These are phyloP conservation scores for Gonioctena quinquepunctata DNA, from an alignment of 1,140 invertebrate genomes.

Conservation along the genomic window DNA sequence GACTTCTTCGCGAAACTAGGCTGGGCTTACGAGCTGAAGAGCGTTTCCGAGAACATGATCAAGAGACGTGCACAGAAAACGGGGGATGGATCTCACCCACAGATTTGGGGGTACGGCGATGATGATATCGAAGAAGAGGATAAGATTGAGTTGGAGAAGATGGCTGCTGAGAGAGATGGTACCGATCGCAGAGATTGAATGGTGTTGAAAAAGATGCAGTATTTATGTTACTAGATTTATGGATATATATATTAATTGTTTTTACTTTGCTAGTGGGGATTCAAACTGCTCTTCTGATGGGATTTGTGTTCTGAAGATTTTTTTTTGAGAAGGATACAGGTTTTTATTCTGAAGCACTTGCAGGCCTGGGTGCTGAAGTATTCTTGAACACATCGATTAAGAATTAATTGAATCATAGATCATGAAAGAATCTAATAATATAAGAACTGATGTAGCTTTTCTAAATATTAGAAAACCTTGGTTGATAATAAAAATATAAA, in stretches of 20 bases:
- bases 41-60: conserved; percentile 67
- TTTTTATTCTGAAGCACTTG: too few species aligned
- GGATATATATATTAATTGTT: conserved; percentile 1
- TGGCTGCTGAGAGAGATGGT: conserved; percentile 4
- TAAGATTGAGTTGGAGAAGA: conserved; percentile 41
- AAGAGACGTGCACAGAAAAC: conserved; percentile 62
- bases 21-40: conserved; percentile 75
- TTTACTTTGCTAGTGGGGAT: not conserved
- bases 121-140: conserved; percentile 56
- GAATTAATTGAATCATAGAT: too few species aligned
- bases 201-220: not conserved
- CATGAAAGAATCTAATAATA: too few species aligned
- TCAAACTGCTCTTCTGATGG: not conserved
- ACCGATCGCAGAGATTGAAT: not conserved
- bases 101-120: conserved; percentile 61
- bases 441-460: too few species aligned
- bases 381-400: too few species aligned
- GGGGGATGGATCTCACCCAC: conserved; percentile 64
- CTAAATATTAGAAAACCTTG: too few species aligned
- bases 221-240: not conserved
- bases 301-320: too few species aligned
- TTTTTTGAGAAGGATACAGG: too few species aligned
- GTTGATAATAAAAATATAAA: too few species aligned
- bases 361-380: too few species aligned
- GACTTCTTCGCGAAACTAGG: conserved; percentile 72